Evolutionary conservation across 2,888 invertebrate genomes (phyloP).

Genomic region (Chrysolina oricalcia): DNA sequence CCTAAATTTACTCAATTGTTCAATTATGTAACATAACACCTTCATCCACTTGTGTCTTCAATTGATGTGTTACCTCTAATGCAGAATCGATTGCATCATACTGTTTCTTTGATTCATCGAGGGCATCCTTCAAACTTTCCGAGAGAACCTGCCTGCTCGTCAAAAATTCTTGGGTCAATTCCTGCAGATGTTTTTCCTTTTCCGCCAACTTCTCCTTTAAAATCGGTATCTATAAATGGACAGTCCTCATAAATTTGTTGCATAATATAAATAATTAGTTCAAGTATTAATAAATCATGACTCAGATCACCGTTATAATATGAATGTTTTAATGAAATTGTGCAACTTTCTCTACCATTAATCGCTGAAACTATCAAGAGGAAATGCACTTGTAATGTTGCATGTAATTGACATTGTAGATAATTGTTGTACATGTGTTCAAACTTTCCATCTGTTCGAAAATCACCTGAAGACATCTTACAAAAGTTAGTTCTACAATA

Average conservation of each 20-base stretch:
- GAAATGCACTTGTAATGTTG: neutral
- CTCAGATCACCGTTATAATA: conserved; percentile 7
- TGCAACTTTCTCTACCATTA: neutral
- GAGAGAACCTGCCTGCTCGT: conserved; percentile 70
- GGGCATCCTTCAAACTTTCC: conserved; percentile 71
- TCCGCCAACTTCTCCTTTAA: conserved; percentile 69
- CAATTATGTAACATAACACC: too few relatives aligned
- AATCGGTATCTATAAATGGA: conserved; percentile 66
- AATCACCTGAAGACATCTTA: neutral
- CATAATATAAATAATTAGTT: conserved; percentile 10
- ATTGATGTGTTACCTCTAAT: conserved; percentile 70
- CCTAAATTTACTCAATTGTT: too few relatives aligned
- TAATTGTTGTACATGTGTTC: neutral
- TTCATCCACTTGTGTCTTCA: too few relatives aligned
- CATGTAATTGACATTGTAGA: neutral
- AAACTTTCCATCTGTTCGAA: neutral
- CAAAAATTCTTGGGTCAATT: conserved; percentile 70
- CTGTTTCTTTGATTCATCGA: conserved; percentile 76
- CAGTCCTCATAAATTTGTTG: conserved; percentile 4
- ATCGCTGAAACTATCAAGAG: neutral
- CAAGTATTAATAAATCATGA: conserved; percentile 20
- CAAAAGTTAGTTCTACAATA: neutral
- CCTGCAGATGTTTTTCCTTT: conserved; percentile 71
- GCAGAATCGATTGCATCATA: conserved; percentile 79
- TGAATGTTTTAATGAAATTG: neutral